Base-by-base conservation (phyloP, 2,888 invertebrate species). In the Melieria picta region DNA sequence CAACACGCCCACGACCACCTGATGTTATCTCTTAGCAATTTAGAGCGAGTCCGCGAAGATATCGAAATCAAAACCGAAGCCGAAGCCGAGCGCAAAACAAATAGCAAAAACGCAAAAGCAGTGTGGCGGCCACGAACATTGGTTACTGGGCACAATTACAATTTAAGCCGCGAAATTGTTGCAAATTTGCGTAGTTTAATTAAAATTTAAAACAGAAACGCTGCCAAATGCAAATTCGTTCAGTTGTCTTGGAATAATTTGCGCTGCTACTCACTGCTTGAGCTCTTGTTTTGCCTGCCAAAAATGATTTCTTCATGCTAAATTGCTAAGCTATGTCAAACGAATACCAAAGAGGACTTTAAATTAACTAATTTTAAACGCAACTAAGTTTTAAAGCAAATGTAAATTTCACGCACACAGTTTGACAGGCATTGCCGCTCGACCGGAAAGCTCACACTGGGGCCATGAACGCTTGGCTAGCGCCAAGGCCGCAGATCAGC, bases 21-120 rank as follows among this genome's bases (percentile, higher is more conserved):
- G 86, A 86, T 86, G 86, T 85, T 86, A 86, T 79, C 85, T 86
- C 80, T 84, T 86, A 83, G 86, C 86, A 84, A 86, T 86, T 85
- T 86, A 86, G 85, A 82, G 78, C 73, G 76, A 79, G 82, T 80
- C 79, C 82, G 77, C 74, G 79, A 82, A 79, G 84, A 84, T 82
- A 81, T 78, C 80, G 74, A 71, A 58, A 13, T 45, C 50, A 42
- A 10, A 60, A 11, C 43, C 61, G 13, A 60, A 52, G 42, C 43
- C 61, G 13, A 60, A 52, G 42, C 50, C 11, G 16, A 56, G 5
- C 16, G 62, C 13, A 45, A 60, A 55, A 50, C 30, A 46, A 30
- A 57, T 13, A 67, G 50, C 10, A 56, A 6, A 2, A n/a, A 47
- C 30, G 10, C 4, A 52, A 56, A 13, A 47, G 45, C 13, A 30